Percentiles rank a stretch among this genome's conserved stretches.
phyloP scores from a whole-genome alignment of 2,888 invertebrate species.

The Cremastinae sp. region DNA sequence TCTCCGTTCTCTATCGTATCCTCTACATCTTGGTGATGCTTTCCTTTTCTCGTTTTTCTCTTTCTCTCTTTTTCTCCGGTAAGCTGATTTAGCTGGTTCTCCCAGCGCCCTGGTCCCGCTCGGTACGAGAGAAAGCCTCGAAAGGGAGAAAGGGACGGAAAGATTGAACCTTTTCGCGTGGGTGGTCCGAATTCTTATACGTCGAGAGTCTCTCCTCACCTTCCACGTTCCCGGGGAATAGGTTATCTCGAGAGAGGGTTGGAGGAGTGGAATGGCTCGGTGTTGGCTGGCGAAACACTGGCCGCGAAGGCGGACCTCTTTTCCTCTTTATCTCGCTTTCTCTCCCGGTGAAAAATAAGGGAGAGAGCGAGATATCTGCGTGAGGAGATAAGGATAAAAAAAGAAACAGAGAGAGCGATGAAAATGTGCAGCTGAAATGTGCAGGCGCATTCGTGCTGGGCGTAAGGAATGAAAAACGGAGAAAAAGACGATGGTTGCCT shows the following conservation, averaged over 20 bases:
- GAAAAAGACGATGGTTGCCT: slow-evolving; percentile 45
- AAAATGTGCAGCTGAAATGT: not conserved
- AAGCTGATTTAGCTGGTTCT: slow-evolving; percentile 32
- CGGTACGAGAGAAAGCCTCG: slow-evolving; percentile 24
- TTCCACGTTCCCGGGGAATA: not conserved
- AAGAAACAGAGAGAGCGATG: too few relatives aligned
- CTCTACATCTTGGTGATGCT: not conserved
- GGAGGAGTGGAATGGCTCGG: slow-evolving; percentile 50
- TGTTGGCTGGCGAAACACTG: slow-evolving; percentile 57
- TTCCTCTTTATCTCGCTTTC: slow-evolving; percentile 31
- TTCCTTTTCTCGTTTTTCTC: not conserved
- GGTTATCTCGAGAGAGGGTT: slow-evolving; percentile 20
- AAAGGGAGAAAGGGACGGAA: slow-evolving; percentile 15
- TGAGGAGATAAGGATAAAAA: too few relatives aligned
- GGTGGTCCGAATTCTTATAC: slow-evolving; percentile 61
- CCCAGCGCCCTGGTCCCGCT: slow-evolving; percentile 49
- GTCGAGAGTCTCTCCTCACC: slow-evolving; percentile 44
- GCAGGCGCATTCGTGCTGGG: not conserved
- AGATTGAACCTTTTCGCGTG: slow-evolving; percentile 50
- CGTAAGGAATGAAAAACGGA: slow-evolving; percentile 46
- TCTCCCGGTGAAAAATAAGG: slow-evolving; percentile 24
- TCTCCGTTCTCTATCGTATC: slow-evolving; percentile 21
- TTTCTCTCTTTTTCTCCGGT: slow-evolving; percentile 8
- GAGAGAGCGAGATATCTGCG: not conserved
- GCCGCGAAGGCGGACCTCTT: slow-evolving; percentile 49